Conservation (phyloP, 2,888 invertebrate genomes). For the Selenia dentaria region DNA sequence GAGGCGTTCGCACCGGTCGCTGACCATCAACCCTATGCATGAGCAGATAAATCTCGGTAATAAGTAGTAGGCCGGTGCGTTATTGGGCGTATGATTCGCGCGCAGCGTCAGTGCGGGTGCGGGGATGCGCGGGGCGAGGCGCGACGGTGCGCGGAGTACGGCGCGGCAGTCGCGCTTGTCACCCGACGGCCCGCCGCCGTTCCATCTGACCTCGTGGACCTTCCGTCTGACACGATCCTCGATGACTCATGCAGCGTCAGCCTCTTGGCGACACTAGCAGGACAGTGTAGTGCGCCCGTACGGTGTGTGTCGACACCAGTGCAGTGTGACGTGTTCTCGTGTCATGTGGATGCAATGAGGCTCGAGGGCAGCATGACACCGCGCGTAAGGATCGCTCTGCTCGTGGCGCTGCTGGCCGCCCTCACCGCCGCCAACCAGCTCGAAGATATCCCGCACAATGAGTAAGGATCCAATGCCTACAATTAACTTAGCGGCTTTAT, state of each 20-base stretch:
- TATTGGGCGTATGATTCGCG: constrained; percentile 82
- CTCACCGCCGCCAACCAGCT: constrained; percentile 88
- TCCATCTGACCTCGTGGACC: constrained; percentile 40
- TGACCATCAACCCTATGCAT: constrained; percentile 68
- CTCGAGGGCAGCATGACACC: constrained; percentile 64
- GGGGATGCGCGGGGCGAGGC: constrained; percentile 42
- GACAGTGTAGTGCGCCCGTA: constrained; percentile 64
- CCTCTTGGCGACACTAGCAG: constrained; percentile 55
- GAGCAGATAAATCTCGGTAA: constrained; percentile 78
- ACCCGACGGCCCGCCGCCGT: constrained; percentile 41
- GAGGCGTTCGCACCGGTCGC: constrained; percentile 48
- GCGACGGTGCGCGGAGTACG: constrained; percentile 41
- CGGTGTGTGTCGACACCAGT: constrained; percentile 50
- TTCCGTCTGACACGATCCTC: constrained; percentile 45
- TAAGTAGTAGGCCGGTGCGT: constrained; percentile 74
- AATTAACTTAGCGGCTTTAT: no score
- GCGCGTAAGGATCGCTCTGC: constrained; percentile 60
- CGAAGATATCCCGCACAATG: constrained; percentile 95
- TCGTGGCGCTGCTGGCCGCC: constrained; percentile 62
- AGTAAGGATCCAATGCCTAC: no score
- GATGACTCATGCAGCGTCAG: constrained; percentile 60
- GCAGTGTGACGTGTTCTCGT: constrained; percentile 59
- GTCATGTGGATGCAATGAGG: constrained; percentile 75
- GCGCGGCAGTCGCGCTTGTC: constrained; percentile 53
- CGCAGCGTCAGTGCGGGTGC: constrained; percentile 81